These are phyloP conservation scores for Bombus consobrinus DNA, from an alignment of 1,140 invertebrate species.

Conservation along the genomic window DNA sequence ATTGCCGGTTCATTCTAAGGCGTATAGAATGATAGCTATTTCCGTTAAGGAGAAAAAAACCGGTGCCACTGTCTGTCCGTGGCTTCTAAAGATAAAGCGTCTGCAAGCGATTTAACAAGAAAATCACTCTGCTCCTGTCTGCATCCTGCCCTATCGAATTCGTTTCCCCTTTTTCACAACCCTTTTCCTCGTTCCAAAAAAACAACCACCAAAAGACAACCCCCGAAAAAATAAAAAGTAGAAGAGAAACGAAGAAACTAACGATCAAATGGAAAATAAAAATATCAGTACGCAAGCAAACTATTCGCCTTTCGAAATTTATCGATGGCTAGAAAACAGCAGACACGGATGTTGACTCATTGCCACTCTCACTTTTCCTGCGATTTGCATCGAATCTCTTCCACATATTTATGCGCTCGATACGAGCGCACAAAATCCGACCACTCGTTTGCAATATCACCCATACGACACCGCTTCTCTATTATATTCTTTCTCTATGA, in stretches of 20 bases:
- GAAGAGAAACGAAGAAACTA: background rate
- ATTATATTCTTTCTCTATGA: background rate
- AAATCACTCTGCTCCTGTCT: constrained; percentile 41
- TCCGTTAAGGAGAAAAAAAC: constrained; percentile 73
- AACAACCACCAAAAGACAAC: background rate
- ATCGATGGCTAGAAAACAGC: constrained; percentile 26
- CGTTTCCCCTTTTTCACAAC: background rate
- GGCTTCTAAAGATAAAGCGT: constrained; percentile 80
- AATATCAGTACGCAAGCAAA: background rate
- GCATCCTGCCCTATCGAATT: constrained; percentile 23
- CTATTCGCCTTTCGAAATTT: background rate
- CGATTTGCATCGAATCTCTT: constrained; percentile 46
- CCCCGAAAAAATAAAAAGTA: no score
- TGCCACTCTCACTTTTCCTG: constrained; percentile 52
- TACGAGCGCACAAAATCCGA: background rate
- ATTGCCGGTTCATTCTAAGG: constrained; percentile 62
- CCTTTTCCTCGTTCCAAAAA: background rate
- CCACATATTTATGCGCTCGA: constrained; percentile 18
- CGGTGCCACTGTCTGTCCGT: constrained; percentile 67
- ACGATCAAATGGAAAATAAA: background rate
- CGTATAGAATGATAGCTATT: constrained; percentile 78
- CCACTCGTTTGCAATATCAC: background rate
- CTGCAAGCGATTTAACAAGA: constrained; percentile 64
- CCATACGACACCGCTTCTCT: background rate
- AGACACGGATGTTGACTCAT: constrained; percentile 50